Base-by-base conservation (phyloP, 1,140 invertebrate genomes). In the Anastrepha obliqua region DNA sequence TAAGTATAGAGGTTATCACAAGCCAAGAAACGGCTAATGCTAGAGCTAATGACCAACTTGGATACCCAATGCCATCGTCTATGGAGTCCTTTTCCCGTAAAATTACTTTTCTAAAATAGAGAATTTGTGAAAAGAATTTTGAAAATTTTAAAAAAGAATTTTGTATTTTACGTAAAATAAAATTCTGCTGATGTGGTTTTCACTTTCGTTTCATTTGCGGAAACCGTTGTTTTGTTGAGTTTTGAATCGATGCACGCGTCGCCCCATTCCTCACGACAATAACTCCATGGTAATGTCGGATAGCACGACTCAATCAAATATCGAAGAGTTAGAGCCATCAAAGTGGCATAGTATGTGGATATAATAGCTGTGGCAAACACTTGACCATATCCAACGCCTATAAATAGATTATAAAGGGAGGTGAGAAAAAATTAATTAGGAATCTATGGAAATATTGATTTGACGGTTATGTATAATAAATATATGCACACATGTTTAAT, bases 11-110 rank as follows among this genome's bases (percentile, higher is more conserved):
- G 89, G 96, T 97, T 39, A 98, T 96, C 20, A 96, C 93, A 55
- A 97, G 86, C 97, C 97, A 98, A 1, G 97, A 96, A 11, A 95
- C 93, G 1, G 97, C 93, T 9, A 98, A 94, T 89, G 97, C 96
- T 1, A 98, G 90, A 0, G 96, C 95, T 55, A 98, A 93, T 89
- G 95, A 95, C 96, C 96, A 97, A 89, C 97, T 93, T 7, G 96
- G 96, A 88, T 92, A 87, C 81, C 95, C 97, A 87, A 97, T 95
- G 51, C 96, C 96, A 89, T 97, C 94, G 87, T 96, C 94, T 81
- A 98, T 96, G 87, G 95, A 95, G 60, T 94, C 91, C 51, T 94
- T 95, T 89, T 97, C 95, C 44, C 95, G 94, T 74, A 98, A 93
- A 55, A 97, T 96, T 65, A 95, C 94, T 88, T 94, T 94, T 70